These are phyloP conservation scores for Medauroidea extradentata DNA, from an alignment of 1,140 invertebrate genomes.

Conservation along the genomic window DNA sequence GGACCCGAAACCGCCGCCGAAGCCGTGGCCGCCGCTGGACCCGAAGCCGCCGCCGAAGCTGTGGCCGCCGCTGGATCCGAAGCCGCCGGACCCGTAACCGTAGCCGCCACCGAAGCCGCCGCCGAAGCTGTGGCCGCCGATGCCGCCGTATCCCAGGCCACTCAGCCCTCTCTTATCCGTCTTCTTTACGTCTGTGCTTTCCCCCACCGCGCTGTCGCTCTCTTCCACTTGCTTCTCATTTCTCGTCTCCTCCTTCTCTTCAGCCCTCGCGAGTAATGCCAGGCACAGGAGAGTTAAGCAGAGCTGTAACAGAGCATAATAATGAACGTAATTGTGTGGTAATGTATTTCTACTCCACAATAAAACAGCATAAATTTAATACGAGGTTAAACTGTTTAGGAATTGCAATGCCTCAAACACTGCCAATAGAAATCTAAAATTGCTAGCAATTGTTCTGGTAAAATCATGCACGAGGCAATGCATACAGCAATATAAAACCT, in stretches of 20 bases:
- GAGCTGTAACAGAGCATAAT: too few species aligned
- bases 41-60: constrained; percentile 43
- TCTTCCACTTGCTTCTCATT: neutral
- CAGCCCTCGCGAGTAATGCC: neutral
- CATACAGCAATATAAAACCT: too few species aligned
- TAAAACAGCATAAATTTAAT: too few species aligned
- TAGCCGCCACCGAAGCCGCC: neutral
- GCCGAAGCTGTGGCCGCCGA: neutral
- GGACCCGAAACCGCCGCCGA: constrained; percentile 5
- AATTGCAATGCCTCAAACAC: too few species aligned
- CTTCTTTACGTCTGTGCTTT: neutral
- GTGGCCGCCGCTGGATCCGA: constrained; percentile 19
- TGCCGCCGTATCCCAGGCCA: constrained; percentile 18
- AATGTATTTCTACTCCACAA: too few species aligned
- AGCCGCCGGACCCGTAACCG: neutral
- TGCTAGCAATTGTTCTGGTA: too few species aligned
- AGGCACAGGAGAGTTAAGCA: neutral
- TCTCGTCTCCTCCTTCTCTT: neutral
- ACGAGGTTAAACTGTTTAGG: too few species aligned
- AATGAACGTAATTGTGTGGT: too few species aligned
- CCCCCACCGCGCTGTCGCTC: neutral
- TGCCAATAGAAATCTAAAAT: too few species aligned
- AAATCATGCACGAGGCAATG: too few species aligned
- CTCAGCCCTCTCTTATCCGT: constrained; percentile 4
- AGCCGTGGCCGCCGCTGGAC: constrained; percentile 8